Evolutionary conservation across 2,888 invertebrate species (phyloP), one percentile per base, ranked within the genome.

Genomic region (Brenthis ino): DNA sequence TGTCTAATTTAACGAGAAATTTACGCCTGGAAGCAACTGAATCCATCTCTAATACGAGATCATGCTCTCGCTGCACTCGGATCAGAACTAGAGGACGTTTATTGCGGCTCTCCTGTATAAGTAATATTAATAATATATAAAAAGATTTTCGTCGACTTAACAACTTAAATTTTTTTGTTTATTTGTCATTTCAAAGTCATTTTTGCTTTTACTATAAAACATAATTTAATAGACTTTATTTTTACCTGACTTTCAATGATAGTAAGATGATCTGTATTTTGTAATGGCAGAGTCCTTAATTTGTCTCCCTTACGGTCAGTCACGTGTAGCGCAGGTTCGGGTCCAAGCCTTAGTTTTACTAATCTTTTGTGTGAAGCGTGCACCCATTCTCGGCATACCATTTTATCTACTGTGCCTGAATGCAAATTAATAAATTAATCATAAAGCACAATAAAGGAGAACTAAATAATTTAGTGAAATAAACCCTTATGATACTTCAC

Each of bases 371-470:
- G 95, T 77, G 98, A 97, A 1, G 98, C 98, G 82, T 98, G 98
- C 20, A 98, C 93, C 98, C 98, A 98, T 85, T 98, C 98, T 47
- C 98, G 95, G 55, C 98, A 98, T 57, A 97, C 94, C 97, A 98
- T 97, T 83, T 98, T 98, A 81, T 98, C 98, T 0, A 97, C 97
- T 6, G 96, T 95, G 1, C 96, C 94, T 89, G 71, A 4, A 20
- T 1, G 47, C 1, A 47, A 20, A n/a, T n/a, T 33, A n/a, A 33
- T 33, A 37, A 8, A 28, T 28, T 43, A 43, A 43, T 43, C 37
- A 37, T 37, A 11, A 43, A 43, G 37, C 11, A 43, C 8, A 43
- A 11, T 8, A 11, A 43, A 43, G 37, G 11, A 43, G 11, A 43
- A 43, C 11, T 43, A 43, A 43, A 11, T 43, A 11, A 43, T 43